These are phyloP conservation scores for Axis porcinus DNA, from an alignment of 2,113 vertebrate genomes.

Conservation along the genomic window DNA sequence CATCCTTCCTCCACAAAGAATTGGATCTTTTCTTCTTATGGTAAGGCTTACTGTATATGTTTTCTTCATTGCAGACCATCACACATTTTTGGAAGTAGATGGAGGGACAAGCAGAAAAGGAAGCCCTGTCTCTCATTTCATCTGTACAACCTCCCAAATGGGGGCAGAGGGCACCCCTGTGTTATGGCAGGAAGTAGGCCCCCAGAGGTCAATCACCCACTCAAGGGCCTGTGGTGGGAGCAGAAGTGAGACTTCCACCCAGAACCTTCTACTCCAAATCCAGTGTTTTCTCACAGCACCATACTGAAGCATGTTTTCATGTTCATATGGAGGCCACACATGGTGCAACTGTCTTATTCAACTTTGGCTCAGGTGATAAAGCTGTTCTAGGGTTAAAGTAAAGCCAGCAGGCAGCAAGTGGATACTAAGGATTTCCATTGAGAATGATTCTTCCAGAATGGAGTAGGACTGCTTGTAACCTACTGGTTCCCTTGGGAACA, in stretches of 20 bases:
- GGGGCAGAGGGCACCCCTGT: not conserved
- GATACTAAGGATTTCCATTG: not conserved
- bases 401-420: not conserved
- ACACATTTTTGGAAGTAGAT: not conserved
- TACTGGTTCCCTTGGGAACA: not conserved
- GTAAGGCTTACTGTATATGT: not conserved
- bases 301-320: not conserved
- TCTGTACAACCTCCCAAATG: not conserved
- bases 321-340: not conserved
- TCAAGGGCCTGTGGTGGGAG: not conserved
- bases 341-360: not conserved
- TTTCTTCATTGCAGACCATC: not conserved
- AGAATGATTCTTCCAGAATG: not conserved
- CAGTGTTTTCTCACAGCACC: not conserved
- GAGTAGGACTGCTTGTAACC: not conserved
- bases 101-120: not conserved
- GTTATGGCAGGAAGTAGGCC: not conserved
- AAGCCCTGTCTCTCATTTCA: not conserved
- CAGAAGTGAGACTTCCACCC: not conserved
- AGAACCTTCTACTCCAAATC: not conserved
- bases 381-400: not conserved
- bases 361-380: not conserved
- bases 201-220: not conserved
- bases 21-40: not conserved
- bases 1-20: not conserved